Evolutionary conservation across 2,888 invertebrate species (phyloP).

Genomic region (Caenorhabditis zanzibari): DNA sequence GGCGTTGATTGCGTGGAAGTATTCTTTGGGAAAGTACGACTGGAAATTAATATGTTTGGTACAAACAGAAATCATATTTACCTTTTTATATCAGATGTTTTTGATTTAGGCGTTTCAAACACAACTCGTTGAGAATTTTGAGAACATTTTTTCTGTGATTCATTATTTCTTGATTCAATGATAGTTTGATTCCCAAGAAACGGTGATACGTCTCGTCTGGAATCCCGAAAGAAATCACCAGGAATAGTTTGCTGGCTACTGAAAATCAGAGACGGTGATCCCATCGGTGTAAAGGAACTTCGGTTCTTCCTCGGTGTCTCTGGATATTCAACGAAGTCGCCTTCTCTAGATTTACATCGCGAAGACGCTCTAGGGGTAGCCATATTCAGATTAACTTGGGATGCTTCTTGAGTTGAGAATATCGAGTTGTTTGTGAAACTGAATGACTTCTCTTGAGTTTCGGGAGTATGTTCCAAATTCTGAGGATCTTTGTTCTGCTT

Average conservation of each 20-base stretch:
- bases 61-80: not conserved
- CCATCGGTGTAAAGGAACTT: slow-evolving; percentile 5
- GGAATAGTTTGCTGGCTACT: slow-evolving; percentile 14
- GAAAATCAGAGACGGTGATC: slow-evolving; percentile 32
- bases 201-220: not conserved
- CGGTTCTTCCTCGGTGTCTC: slow-evolving; percentile 2
- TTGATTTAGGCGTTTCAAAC: slow-evolving; percentile 2
- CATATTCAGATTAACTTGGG: not conserved
- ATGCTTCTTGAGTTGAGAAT: not conserved
- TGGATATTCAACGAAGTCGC: not conserved
- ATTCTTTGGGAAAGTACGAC: not conserved
- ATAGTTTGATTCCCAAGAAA: slow-evolving; percentile 7
- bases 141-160: not conserved
- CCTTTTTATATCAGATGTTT: not conserved
- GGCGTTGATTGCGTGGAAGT: not conserved
- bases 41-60: no score
- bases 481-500: not conserved
- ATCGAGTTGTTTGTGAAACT: slow-evolving; percentile 11
- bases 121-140: not conserved
- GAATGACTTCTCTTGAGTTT: not conserved
- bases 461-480: not conserved
- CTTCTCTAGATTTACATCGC: slow-evolving; percentile 14
- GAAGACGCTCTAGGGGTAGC: slow-evolving; percentile 17
- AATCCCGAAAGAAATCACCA: not conserved
- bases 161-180: not conserved